Evolutionary conservation across 2,888 invertebrate genomes (phyloP).

Genomic region (Leucophora obtusa): DNA sequence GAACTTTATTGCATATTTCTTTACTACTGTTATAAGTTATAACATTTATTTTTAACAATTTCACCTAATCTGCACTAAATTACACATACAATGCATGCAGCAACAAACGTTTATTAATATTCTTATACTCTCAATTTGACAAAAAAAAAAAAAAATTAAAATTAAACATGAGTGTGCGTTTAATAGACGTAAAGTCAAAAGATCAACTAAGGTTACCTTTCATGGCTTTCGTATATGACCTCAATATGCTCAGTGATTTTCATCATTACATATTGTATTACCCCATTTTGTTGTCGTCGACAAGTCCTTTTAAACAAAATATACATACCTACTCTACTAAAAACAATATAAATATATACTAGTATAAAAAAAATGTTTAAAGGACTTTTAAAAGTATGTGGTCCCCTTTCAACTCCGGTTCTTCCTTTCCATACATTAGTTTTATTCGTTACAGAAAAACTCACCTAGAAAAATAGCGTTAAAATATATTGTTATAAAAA

Average conservation of each 20-base stretch:
- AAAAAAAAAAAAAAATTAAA: conserved; percentile 12
- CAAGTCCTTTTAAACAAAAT: conserved; percentile 24
- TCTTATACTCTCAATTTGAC: conserved; percentile 48
- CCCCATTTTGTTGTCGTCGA: conserved; percentile 24
- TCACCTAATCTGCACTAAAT: not conserved
- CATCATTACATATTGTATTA: conserved; percentile 11
- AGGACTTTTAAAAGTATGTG: conserved; percentile 1
- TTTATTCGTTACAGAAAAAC: not conserved
- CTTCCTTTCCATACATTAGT: not conserved
- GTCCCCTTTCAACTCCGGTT: not conserved
- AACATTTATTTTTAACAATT: not conserved
- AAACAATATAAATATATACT: not conserved
- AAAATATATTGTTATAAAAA: conserved; percentile 35
- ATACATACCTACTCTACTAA: not conserved
- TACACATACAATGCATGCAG: not conserved
- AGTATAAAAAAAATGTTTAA: not conserved
- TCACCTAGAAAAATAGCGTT: conserved; percentile 30
- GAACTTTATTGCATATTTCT: no score
- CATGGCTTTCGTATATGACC: conserved; percentile 37
- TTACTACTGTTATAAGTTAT: no score
- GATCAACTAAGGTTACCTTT: conserved; percentile 53
- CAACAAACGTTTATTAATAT: not conserved
- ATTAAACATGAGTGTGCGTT: conserved; percentile 40
- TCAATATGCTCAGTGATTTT: conserved; percentile 47
- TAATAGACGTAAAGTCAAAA: conserved; percentile 47